phyloP scores from a whole-genome alignment of 1,140 invertebrate genomes.

The Ceratosolen solmsi region DNA sequence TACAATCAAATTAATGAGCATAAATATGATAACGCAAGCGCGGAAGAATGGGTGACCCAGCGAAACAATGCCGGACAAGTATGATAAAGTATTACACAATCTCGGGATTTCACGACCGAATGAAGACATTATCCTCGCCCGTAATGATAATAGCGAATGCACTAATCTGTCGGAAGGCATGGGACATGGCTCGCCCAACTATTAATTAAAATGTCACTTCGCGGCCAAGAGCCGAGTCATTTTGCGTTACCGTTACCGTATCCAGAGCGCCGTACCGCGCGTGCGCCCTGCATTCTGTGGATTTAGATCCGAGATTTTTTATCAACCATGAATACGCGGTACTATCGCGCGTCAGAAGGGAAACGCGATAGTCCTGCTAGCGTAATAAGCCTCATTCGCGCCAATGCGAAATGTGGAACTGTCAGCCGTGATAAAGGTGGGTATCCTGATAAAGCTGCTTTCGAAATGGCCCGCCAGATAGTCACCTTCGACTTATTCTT shows the following conservation, averaged over 20 bases:
- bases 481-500: constrained; percentile 14
- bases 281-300: constrained; percentile 6
- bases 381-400: constrained; percentile 15
- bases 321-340: constrained; percentile 12
- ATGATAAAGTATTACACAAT: constrained; percentile 22
- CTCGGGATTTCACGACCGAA: constrained; percentile 10
- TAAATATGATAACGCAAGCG: background rate
- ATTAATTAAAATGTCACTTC: constrained; percentile 36
- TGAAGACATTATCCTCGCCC: background rate
- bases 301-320: constrained; percentile 6
- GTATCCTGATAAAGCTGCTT: constrained; percentile 2
- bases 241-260: constrained; percentile 32
- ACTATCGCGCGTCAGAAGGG: constrained; percentile 1
- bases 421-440: constrained; percentile 12
- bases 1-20: background rate
- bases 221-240: constrained; percentile 12
- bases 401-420: constrained; percentile 31
- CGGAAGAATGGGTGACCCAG: background rate
- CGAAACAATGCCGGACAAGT: constrained; percentile 4
- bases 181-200: background rate
- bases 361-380: background rate
- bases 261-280: background rate
- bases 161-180: background rate
- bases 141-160: background rate
- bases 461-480: constrained; percentile 12